Percentiles rank a stretch among this genome's conserved stretches.
Conservation (phyloP, 2,888 invertebrate genomes). For the Caradrina kadenii region DNA sequence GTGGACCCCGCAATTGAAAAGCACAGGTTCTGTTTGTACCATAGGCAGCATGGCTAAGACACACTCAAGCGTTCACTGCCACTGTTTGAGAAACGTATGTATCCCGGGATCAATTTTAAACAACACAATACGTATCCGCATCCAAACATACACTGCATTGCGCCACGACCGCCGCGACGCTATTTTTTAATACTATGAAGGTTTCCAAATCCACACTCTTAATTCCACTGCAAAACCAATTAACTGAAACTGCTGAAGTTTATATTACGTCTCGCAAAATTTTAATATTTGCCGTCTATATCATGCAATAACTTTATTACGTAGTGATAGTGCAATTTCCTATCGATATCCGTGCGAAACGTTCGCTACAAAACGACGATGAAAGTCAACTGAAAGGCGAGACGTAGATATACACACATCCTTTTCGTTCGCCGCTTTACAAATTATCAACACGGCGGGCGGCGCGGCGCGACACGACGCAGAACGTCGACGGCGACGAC, state of each 20-base stretch:
- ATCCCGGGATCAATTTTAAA: slow-evolving; percentile 80
- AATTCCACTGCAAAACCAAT: slow-evolving; percentile 61
- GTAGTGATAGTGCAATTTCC: slow-evolving; percentile 88
- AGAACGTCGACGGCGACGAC: slow-evolving; percentile 71
- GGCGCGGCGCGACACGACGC: slow-evolving; percentile 69
- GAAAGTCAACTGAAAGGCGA: slow-evolving; percentile 91
- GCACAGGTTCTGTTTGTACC: slow-evolving; percentile 86
- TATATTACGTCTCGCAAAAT: slow-evolving; percentile 66
- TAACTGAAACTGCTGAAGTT: slow-evolving; percentile 56
- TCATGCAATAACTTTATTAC: slow-evolving; percentile 85
- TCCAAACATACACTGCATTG: slow-evolving; percentile 90
- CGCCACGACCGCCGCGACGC: slow-evolving; percentile 87
- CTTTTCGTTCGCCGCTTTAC: slow-evolving; percentile 88
- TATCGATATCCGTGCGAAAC: slow-evolving; percentile 89
- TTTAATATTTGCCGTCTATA: slow-evolving; percentile 72
- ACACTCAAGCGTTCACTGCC: slow-evolving; percentile 78
- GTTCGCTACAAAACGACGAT: slow-evolving; percentile 90
- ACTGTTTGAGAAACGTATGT: slow-evolving; percentile 76
- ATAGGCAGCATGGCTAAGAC: slow-evolving; percentile 87
- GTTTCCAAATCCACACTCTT: slow-evolving; percentile 70
- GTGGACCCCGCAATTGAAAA: slow-evolving; percentile 84
- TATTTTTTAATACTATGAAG: slow-evolving; percentile 75
- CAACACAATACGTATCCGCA: slow-evolving; percentile 84
- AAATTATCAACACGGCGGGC: slow-evolving; percentile 85
- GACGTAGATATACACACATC: slow-evolving; percentile 90